phyloP scores from a whole-genome alignment of 1,140 invertebrate genomes.

The Dendroctonus valens region DNA sequence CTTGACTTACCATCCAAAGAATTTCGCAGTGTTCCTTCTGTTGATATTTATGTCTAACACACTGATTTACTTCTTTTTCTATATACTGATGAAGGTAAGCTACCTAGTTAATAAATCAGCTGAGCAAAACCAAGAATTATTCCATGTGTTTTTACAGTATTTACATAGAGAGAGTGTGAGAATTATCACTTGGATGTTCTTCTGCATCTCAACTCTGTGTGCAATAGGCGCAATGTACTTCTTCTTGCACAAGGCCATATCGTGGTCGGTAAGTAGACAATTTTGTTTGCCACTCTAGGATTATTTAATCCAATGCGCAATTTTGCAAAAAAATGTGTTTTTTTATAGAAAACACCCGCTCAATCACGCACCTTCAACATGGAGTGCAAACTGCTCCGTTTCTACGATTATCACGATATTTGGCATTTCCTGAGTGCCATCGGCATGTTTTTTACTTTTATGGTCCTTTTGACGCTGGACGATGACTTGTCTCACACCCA shows the following conservation, averaged over 20 bases:
- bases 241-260: conserved; percentile 75
- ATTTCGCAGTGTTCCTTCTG: conserved; percentile 83
- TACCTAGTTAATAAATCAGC: not conserved
- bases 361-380: conserved; percentile 72
- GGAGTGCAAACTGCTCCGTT: conserved; percentile 70
- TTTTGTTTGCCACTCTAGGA: not conserved
- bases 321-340: conserved; percentile 1
- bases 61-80: conserved; percentile 78
- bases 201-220: conserved; percentile 62
- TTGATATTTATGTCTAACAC: conserved; percentile 81
- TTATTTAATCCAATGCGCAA: no score
- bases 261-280: conserved; percentile 66
- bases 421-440: conserved; percentile 88
- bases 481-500: conserved; percentile 69
- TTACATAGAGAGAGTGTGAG: conserved; percentile 67
- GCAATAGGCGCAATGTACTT: conserved; percentile 73
- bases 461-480: conserved; percentile 77
- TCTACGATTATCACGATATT: conserved; percentile 86
- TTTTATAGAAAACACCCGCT: conserved; percentile 69
- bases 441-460: conserved; percentile 86
- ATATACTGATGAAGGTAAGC: conserved; percentile 82
- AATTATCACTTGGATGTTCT: conserved; percentile 62
- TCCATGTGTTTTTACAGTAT: conserved; percentile 56
- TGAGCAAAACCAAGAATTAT: no score
- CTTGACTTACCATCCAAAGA: conserved; percentile 61